A percentile compares a stretch with the other conserved stretches of the same genome.
phyloP scores from a whole-genome alignment of 2,888 invertebrate species.

The Adineta ricciae region DNA sequence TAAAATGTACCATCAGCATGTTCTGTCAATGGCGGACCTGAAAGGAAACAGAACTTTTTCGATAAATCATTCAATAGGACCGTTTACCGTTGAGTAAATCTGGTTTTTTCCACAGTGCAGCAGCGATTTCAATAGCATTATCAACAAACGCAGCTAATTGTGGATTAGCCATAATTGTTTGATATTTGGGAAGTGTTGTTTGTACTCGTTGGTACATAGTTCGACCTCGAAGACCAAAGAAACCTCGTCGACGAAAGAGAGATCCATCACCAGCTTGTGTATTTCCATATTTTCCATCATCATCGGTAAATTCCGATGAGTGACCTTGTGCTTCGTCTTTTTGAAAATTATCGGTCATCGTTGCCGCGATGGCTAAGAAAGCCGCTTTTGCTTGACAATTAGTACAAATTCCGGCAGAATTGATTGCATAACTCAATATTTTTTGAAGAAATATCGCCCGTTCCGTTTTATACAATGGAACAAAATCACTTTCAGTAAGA shows the following conservation, averaged over 20 bases:
- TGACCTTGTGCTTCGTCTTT: neutral
- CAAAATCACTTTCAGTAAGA: neutral
- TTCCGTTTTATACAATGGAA: neutral
- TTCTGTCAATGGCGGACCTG: neutral
- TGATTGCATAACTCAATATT: neutral
- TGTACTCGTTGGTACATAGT: neutral
- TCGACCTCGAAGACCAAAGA: neutral
- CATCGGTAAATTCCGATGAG: neutral
- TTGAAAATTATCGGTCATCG: neutral
- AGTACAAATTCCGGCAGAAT: neutral
- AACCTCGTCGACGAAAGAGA: neutral
- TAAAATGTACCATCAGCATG: neutral
- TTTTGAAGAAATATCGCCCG: neutral
- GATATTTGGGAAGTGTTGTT: neutral
- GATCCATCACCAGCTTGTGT: neutral
- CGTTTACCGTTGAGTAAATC: neutral
- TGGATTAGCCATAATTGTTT: neutral
- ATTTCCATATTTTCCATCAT: neutral
- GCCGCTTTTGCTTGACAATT: conserved; percentile 16
- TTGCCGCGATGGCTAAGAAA: neutral
- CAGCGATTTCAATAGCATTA: neutral
- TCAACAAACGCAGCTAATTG: neutral
- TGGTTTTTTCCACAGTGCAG: neutral
- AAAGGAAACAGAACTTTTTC: neutral
- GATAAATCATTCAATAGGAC: too few species aligned